Evolutionary conservation across 2,888 invertebrate genomes (phyloP).

Genomic region (Cryptus viduatorius): DNA sequence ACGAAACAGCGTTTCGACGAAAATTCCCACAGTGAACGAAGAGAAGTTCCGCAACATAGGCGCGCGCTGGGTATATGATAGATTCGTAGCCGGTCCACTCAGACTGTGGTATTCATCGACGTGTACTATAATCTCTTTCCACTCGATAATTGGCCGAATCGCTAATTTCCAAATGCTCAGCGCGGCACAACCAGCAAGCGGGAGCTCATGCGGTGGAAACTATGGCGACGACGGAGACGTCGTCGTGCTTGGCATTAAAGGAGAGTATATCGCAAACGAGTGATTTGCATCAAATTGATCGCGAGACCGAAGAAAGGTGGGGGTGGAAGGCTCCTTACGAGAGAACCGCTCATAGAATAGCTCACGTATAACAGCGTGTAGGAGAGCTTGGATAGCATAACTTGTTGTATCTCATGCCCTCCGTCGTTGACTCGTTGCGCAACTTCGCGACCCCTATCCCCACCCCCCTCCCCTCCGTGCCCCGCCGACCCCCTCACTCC

Average conservation of each 20-base stretch:
- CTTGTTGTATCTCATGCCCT: slow-evolving; percentile 65
- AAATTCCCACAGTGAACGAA: slow-evolving; percentile 57
- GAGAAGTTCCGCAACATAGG: slow-evolving; percentile 16
- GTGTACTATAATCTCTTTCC: slow-evolving; percentile 57
- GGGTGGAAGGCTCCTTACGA: slow-evolving; percentile 49
- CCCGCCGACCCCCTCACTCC: slow-evolving; percentile 20
- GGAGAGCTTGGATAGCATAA: slow-evolving; percentile 40
- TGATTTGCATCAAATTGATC: slow-evolving; percentile 85
- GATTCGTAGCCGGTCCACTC: slow-evolving; percentile 13
- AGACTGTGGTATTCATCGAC: slow-evolving; percentile 22
- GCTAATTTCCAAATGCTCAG: slow-evolving; percentile 82
- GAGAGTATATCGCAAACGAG: slow-evolving; percentile 81
- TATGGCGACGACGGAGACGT: slow-evolving; percentile 53
- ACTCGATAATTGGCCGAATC: slow-evolving; percentile 81
- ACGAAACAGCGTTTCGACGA: slow-evolving; percentile 3
- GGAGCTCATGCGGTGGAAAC: slow-evolving; percentile 41
- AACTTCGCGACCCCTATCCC: slow-evolving; percentile 70
- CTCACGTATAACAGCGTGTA: slow-evolving; percentile 10
- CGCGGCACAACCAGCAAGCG: slow-evolving; percentile 37
- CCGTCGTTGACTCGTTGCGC: slow-evolving; percentile 79
- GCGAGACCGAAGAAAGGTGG: slow-evolving; percentile 19
- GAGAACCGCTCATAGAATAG: slow-evolving; percentile 34
- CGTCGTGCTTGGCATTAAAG: slow-evolving; percentile 72
- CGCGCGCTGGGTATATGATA: neutral
- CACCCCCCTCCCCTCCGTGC: slow-evolving; percentile 20